A percentile compares a stretch with the other conserved stretches of the same genome.
These are phyloP conservation scores for Craterocephalus amniculus DNA, from an alignment of 2,797 vertebrate genomes.

Conservation along the genomic window DNA sequence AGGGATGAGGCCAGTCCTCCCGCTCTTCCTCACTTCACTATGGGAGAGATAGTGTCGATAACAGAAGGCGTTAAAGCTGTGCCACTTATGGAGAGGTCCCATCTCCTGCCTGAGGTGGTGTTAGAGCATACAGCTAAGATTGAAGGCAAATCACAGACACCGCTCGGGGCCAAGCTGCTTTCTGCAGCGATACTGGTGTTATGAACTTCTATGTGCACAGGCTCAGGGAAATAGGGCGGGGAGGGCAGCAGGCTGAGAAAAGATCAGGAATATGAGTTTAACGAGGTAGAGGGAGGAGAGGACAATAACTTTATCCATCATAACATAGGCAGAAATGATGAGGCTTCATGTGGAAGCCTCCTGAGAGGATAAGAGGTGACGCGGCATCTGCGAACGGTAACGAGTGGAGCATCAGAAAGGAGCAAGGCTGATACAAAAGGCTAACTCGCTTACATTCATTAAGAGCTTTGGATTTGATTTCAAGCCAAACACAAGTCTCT, in stretches of 20 bases:
- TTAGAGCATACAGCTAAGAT: slow-evolving; percentile 59
- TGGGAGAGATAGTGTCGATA: slow-evolving; percentile 63
- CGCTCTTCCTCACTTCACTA: slow-evolving; percentile 45
- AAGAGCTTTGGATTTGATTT: slow-evolving; percentile 66
- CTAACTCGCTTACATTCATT: slow-evolving; percentile 62
- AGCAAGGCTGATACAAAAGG: slow-evolving; percentile 47
- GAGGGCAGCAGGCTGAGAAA: slow-evolving; percentile 44
- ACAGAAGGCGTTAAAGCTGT: slow-evolving; percentile 70
- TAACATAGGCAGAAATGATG: slow-evolving; percentile 49
- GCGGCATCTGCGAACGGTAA: slow-evolving; percentile 27
- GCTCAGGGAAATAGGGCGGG: slow-evolving; percentile 30
- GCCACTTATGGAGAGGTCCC: slow-evolving; percentile 70
- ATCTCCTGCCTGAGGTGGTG: slow-evolving; percentile 73
- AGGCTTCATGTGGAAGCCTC: slow-evolving; percentile 46
- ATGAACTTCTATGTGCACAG: slow-evolving; percentile 46
- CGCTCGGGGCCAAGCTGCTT: slow-evolving; percentile 66
- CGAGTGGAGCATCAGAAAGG: slow-evolving; percentile 32
- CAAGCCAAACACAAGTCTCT: slow-evolving; percentile 66
- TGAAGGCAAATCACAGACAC: slow-evolving; percentile 71
- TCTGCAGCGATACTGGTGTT: slow-evolving; percentile 54
- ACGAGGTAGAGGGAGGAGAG: slow-evolving; percentile 13
- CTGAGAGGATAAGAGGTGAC: slow-evolving; percentile 47
- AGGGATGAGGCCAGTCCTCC: slow-evolving; percentile 31
- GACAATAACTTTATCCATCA: slow-evolving; percentile 54
- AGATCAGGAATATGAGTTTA: slow-evolving; percentile 34